Percentiles rank a stretch among this genome's conserved stretches.
Conservation (phyloP, 2,888 invertebrate genomes). For the Eucera pruinosa region DNA sequence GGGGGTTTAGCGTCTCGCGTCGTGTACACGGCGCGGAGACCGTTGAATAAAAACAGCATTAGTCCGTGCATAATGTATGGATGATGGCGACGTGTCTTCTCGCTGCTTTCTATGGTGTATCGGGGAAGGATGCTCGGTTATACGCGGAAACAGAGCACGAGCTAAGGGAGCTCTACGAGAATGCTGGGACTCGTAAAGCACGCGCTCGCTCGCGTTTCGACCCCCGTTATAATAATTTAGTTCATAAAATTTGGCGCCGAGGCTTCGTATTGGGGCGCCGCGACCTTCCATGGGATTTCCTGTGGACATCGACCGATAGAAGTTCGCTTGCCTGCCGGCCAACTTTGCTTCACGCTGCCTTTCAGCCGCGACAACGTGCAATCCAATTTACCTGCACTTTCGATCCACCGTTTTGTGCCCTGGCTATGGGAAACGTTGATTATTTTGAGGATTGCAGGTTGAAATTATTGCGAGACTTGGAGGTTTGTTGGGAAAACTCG, state of each 20-base stretch:
- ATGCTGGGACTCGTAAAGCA: slow-evolving; percentile 81
- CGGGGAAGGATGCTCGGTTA: slow-evolving; percentile 29
- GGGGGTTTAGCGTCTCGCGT: slow-evolving; percentile 78
- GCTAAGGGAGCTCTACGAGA: slow-evolving; percentile 79
- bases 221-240: slow-evolving; percentile 82
- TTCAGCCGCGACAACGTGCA: too few relatives aligned
- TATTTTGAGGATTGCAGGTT: too few relatives aligned
- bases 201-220: slow-evolving; percentile 63
- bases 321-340: slow-evolving; percentile 33
- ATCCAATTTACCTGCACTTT: too few relatives aligned
- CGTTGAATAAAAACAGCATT: slow-evolving; percentile 83
- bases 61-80: slow-evolving; percentile 83
- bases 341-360: slow-evolving; percentile 31
- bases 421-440: too few relatives aligned
- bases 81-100: slow-evolving; percentile 74
- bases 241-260: slow-evolving; percentile 76
- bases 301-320: slow-evolving; percentile 39
- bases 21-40: slow-evolving; percentile 61
- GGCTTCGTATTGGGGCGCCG: too few relatives aligned
- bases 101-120: slow-evolving; percentile 43
- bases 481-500: too few relatives aligned
- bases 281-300: slow-evolving; percentile 51
- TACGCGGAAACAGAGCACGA: slow-evolving; percentile 58
- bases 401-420: too few relatives aligned
- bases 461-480: too few relatives aligned